Evolutionary conservation across 2,797 vertebrate species (phyloP).

Genomic region (Gadopsis marmoratus): DNA sequence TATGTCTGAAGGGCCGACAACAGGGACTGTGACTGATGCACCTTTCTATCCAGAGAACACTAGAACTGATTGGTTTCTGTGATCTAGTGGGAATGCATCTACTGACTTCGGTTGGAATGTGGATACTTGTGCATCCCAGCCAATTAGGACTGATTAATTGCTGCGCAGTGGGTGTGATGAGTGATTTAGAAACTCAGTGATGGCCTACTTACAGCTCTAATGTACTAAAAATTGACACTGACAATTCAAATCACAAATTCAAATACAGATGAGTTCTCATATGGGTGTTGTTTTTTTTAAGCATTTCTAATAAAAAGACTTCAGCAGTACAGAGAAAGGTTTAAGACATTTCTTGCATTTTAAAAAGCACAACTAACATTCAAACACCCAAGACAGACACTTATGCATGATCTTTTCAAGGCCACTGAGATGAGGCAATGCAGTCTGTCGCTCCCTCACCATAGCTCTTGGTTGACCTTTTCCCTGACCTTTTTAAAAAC

Average conservation of each 20-base stretch:
- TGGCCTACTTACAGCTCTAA: not conserved
- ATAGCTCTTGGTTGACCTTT: conserved; percentile 36
- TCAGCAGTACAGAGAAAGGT: not conserved
- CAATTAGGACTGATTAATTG: conserved; percentile 42
- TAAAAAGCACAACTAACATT: not conserved
- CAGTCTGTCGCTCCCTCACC: not conserved
- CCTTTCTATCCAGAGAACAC: conserved; percentile 21
- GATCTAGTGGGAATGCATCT: conserved; percentile 13
- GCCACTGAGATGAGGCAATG: not conserved
- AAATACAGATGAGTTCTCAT: not conserved
- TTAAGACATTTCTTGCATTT: not conserved
- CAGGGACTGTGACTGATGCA: conserved; percentile 53
- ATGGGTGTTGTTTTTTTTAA: not conserved
- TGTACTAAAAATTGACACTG: not conserved
- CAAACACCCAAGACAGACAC: not conserved
- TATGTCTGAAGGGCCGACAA: conserved; percentile 25
- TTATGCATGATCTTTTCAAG: conserved; percentile 19
- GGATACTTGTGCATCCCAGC: conserved; percentile 14
- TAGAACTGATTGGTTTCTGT: conserved; percentile 40
- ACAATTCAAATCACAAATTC: not conserved
- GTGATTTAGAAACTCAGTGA: conserved; percentile 31
- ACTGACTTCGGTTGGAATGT: conserved; percentile 12
- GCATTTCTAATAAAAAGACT: not conserved
- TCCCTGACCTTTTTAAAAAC: conserved; percentile 41
- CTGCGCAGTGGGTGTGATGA: conserved; percentile 6